Evolutionary conservation across 2,888 invertebrate species (phyloP), one percentile per base, ranked within the genome.

Genomic region (Zootermopsis nevadensis): DNA sequence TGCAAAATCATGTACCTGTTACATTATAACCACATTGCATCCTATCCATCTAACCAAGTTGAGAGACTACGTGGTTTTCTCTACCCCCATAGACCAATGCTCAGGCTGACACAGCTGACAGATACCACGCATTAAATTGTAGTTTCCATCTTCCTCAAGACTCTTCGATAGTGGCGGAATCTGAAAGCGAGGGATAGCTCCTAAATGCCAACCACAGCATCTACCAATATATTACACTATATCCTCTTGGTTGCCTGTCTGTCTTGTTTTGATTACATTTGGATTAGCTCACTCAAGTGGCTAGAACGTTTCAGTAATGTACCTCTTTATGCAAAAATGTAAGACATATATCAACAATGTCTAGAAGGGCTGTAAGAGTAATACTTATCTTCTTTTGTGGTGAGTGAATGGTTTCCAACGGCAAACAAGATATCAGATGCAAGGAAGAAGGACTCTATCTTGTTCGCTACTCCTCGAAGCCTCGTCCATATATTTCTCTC

Each of bases 321-420:
- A 80, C 60, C 81, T 80, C 83, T 84, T 84, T 83, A 84, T 84
- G 84, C 84, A 84, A 84, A 84, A 84, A 83, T 83, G 82, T 82
- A 77, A 84, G 83, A 83, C 84, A 84, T 83, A 84, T 77, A 84
- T 83, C 83, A 83, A 77, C 74, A 83, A 72, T 76, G 82, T 84
- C 79, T 79, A 66, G 79, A 79, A n/a, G 35, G 66, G 38, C 79
- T 38, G 35, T 66, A 27, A 84, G 72, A 81, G 77, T 66, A 82
- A 82, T 84, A 81, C 82, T 82, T 74, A 81, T 82, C 60, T 81
- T 84, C 84, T 80, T 84, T 82, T 84, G 84, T 84, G 84, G 69
- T 60, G 83, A 84, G 82, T 82, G 82, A 84, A 84, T 84, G 84
- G 84, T 77, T 67, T 66, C 77, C 83, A 82, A 83, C 82, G 80